Base-by-base conservation (phyloP, 2,888 invertebrate species). In the Prosapia bicincta region DNA sequence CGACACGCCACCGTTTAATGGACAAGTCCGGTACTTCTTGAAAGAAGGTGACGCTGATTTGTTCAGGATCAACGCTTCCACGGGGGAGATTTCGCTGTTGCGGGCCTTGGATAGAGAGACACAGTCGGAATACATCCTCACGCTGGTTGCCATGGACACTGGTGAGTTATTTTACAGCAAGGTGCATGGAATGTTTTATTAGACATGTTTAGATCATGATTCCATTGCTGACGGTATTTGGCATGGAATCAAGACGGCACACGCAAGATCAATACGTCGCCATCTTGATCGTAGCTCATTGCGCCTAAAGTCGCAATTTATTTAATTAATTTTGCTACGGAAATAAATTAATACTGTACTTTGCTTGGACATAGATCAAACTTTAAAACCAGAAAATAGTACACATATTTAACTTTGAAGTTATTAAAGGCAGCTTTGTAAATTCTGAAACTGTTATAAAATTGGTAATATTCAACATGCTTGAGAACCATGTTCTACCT, bases 81-180 rank as follows among this genome's bases (percentile, higher is more conserved):
- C 94, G 66, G 98, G 98, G 30, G 95, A 96, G 85, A 94, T 98
- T 83, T 93, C 93, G 76, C 88, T 96, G 80, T 88, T 94, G 81
- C 88, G 93, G 82, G 91, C 94, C 0, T 86, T 97, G 82, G 96
- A 97, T 85, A 89, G 96, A 72, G 97, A 97, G 87, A 86, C 89
- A 78, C 93, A 95, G 82, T 89, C 92, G 78, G 94, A 94, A 86
- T 96, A 96, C 84, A 91, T 92, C 72, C 87, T 97, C 80, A 94
- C 95, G 1, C 88, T 97, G 72, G 94, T 96, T 78, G 97, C 96
- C 77, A 96, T 96, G 94, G 97, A 97, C 87, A 95, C 96, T 81
- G 96, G 96, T 96, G 86, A 90, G 90, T 87, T 77, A 25, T 38
- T 15, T 26, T 74, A 26, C 9, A 54, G 20, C 54, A 54, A 54